Evolutionary conservation across 2,113 vertebrate genomes (phyloP).

Genomic region (Equus przewalskii): DNA sequence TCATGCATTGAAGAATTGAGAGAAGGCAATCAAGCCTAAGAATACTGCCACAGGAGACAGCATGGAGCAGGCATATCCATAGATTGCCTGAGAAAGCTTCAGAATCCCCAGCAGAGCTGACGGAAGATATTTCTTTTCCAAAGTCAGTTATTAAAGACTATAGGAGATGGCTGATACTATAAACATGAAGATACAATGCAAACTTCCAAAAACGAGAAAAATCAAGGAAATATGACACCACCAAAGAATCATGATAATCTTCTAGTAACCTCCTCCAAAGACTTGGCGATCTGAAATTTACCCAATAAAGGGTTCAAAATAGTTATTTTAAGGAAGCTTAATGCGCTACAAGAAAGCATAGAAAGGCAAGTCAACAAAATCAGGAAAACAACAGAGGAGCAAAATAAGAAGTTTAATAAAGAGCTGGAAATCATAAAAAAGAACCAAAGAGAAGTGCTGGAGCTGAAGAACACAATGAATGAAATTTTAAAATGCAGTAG

Average conservation of each 20-base stretch:
- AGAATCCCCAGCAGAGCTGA: neutral
- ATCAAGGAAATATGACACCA: neutral
- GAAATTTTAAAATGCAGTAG: neutral
- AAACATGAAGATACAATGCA: neutral
- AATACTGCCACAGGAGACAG: neutral
- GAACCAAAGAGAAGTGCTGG: neutral
- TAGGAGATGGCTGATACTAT: neutral
- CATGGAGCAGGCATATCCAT: neutral
- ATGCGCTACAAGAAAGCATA: neutral
- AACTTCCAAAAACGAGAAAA: neutral
- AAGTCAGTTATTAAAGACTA: neutral
- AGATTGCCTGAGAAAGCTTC: neutral
- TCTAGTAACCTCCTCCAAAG: neutral
- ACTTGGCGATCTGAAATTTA: neutral
- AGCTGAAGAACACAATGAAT: neutral
- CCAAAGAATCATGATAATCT: neutral
- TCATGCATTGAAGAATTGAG: neutral
- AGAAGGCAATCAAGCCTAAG: neutral
- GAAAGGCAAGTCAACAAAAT: neutral
- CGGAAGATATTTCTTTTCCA: neutral
- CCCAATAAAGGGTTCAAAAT: neutral
- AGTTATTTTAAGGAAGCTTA: neutral
- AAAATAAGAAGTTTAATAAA: slow-evolving; percentile 1
- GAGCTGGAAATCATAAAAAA: neutral
- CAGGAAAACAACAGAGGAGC: neutral